Percentiles rank a stretch among this genome's conserved stretches.
phyloP scores from a whole-genome alignment of 2,888 invertebrate genomes.

The Gnatocerus cornutus region DNA sequence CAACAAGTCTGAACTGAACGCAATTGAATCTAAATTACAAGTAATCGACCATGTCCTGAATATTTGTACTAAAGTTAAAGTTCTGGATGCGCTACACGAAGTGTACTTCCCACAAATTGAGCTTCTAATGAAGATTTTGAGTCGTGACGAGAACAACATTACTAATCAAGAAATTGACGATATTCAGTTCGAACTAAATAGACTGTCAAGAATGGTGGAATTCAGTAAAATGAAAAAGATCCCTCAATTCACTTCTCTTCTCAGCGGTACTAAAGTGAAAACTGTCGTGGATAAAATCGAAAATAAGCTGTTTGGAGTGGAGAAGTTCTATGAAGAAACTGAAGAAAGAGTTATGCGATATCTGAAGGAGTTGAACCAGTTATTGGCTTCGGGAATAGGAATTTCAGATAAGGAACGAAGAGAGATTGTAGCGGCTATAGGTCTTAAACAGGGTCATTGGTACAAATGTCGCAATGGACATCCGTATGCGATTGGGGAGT shows the following conservation, averaged over 20 bases:
- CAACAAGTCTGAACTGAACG: constrained; percentile 53
- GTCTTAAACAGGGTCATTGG: constrained; percentile 77
- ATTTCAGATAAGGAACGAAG: constrained; percentile 71
- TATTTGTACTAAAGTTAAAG: constrained; percentile 37
- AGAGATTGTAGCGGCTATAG: constrained; percentile 75
- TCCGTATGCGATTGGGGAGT: constrained; percentile 78
- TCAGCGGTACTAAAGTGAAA: constrained; percentile 10
- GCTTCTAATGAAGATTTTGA: constrained; percentile 54
- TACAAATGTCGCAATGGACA: constrained; percentile 83
- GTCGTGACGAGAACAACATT: constrained; percentile 55
- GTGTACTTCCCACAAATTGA: constrained; percentile 48
- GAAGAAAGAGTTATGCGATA: constrained; percentile 14
- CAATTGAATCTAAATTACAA: constrained; percentile 55
- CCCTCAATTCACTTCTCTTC: background rate
- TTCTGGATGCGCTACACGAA: constrained; percentile 7
- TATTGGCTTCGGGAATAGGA: constrained; percentile 4
- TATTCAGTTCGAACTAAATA: constrained; percentile 61
- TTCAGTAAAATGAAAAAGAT: constrained; percentile 45
- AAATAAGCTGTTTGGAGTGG: constrained; percentile 61
- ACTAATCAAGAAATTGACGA: constrained; percentile 65
- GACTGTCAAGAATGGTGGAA: constrained; percentile 61
- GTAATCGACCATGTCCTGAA: constrained; percentile 55
- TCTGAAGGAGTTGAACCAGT: constrained; percentile 23
- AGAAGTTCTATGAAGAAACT: constrained; percentile 58
- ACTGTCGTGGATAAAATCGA: constrained; percentile 61